phyloP scores from a whole-genome alignment of 2,888 invertebrate species.

The Buathra laborator region DNA sequence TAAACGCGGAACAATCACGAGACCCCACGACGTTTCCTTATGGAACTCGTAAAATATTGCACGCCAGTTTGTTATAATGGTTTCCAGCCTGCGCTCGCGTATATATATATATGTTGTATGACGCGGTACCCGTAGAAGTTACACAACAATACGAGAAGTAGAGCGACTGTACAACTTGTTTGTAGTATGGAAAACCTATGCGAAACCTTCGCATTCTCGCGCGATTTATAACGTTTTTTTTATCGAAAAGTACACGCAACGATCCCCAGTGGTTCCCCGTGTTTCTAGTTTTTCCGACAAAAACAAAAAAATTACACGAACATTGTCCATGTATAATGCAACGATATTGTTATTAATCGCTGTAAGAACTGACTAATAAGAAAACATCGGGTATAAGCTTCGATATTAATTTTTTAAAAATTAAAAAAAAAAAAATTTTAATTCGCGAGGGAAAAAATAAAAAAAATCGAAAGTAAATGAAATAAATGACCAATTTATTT shows the following conservation, averaged over 20 bases:
- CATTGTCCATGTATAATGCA: too few species aligned
- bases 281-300: too few species aligned
- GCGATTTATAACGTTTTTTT: not conserved
- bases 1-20: slow-evolving; percentile 76
- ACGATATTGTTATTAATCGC: too few species aligned
- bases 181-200: slow-evolving; percentile 7
- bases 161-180: not conserved
- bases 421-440: too few species aligned
- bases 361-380: too few species aligned
- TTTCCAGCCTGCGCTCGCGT: slow-evolving; percentile 34
- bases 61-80: slow-evolving; percentile 73
- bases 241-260: not conserved
- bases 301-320: too few species aligned
- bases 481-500: too few species aligned
- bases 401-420: too few species aligned
- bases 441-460: too few species aligned
- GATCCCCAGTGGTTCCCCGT: slow-evolving; percentile 1
- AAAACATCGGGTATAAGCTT: too few species aligned
- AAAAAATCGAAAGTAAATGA: too few species aligned
- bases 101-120: not conserved
- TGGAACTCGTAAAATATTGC: slow-evolving; percentile 80
- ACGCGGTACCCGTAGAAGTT: not conserved
- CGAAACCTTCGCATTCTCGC: not conserved
- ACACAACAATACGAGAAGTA: slow-evolving; percentile 3
- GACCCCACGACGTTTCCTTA: slow-evolving; percentile 79